phyloP scores from a whole-genome alignment of 2,888 invertebrate species.

The Orthosia incerta region DNA sequence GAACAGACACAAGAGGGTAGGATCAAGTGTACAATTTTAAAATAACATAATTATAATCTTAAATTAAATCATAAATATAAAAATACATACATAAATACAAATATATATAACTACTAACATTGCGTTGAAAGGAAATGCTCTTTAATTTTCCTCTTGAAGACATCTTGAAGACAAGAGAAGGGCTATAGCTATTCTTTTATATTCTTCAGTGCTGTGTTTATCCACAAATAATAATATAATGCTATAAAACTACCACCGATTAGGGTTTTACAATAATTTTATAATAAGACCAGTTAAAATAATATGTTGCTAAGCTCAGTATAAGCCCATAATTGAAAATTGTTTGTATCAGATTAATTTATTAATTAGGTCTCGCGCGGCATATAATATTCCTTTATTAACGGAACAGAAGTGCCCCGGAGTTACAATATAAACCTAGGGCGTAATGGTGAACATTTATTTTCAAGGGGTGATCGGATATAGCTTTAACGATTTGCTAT shows the following conservation, averaged over 20 bases:
- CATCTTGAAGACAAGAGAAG: no score
- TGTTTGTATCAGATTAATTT: slow-evolving; percentile 59
- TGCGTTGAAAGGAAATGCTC: no score
- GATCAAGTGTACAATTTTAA: no score
- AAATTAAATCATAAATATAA: no score
- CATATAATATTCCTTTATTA: slow-evolving; percentile 38
- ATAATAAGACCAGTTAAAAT: slow-evolving; percentile 27
- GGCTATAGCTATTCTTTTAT: no score
- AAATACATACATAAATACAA: no score
- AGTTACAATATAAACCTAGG: slow-evolving; percentile 22
- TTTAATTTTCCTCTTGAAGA: no score
- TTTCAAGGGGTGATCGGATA: slow-evolving; percentile 12
- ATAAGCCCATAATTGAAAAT: slow-evolving; percentile 58
- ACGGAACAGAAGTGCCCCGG: slow-evolving; percentile 24
- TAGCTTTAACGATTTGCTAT: not conserved
- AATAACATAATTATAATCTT: no score
- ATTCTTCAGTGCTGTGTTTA: not conserved
- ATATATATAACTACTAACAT: no score
- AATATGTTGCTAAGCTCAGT: slow-evolving; percentile 38
- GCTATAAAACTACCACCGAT: not conserved
- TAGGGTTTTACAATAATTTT: slow-evolving; percentile 6
- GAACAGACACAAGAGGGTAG: no score
- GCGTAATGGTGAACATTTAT: slow-evolving; percentile 2
- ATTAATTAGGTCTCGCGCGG: slow-evolving; percentile 52
- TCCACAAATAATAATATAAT: not conserved